These are phyloP conservation scores for Drosophila fuyamai DNA, from an alignment of 1,140 invertebrate species.

Conservation along the genomic window DNA sequence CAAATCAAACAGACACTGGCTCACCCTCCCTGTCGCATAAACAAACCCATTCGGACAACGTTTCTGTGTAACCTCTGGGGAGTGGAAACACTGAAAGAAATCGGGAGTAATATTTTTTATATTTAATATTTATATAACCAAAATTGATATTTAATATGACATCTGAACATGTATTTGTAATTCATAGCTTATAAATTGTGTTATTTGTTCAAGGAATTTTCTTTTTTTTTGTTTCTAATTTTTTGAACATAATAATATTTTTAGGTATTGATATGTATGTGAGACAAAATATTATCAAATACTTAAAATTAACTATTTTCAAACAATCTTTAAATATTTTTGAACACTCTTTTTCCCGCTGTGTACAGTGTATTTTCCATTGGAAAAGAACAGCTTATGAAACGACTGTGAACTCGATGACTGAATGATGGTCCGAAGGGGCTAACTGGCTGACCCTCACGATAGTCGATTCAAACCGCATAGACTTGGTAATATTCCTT, in stretches of 20 bases:
- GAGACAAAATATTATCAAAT: too few species aligned
- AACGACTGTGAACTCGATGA: constrained; percentile 29
- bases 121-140: too few species aligned
- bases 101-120: too few species aligned
- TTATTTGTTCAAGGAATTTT: too few species aligned
- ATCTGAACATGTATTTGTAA: too few species aligned
- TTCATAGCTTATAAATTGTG: too few species aligned
- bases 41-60: constrained; percentile 40
- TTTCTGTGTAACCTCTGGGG: constrained; percentile 38
- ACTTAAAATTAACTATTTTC: too few species aligned
- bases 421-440: constrained; percentile 40
- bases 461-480: constrained; percentile 44
- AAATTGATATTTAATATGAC: too few species aligned
- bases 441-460: constrained; percentile 38
- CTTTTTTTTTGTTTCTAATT: too few species aligned
- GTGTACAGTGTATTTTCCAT: constrained; percentile 5
- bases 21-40: constrained; percentile 15
- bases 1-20: constrained; percentile 57
- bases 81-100: constrained; percentile 12
- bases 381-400: constrained; percentile 62
- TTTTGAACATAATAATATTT: too few species aligned
- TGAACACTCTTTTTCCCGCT: neutral
- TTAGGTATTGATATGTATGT: too few species aligned
- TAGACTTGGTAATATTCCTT: constrained; percentile 56
- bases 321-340: too few species aligned